Conservation (phyloP, 2,888 invertebrate species). For the Acholoe squamosa region DNA sequence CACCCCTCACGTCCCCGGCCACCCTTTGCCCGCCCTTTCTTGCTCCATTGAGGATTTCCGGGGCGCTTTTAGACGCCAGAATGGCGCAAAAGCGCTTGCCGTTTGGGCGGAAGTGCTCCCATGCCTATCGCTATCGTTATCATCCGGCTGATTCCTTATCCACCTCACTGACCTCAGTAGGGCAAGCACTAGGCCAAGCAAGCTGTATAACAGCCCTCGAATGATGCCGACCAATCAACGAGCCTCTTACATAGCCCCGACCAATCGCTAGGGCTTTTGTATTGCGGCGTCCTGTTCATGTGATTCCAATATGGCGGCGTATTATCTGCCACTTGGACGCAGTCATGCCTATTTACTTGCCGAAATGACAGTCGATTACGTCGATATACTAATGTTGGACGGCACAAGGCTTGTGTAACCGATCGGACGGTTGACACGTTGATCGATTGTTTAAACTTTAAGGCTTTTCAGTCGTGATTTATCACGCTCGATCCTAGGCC, state of each 20-base stretch:
- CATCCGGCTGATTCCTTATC: not conserved
- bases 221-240: not conserved
- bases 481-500: not conserved
- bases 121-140: not conserved
- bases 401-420: conserved; percentile 21
- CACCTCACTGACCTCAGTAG: not conserved
- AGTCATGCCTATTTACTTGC: not conserved
- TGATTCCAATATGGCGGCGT: conserved; percentile 4
- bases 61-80: not conserved
- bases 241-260: not conserved
- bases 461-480: not conserved
- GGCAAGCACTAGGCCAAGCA: not conserved
- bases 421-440: not conserved
- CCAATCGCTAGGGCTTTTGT: not conserved
- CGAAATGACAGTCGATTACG: conserved; percentile 8
- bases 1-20: not conserved
- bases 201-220: not conserved
- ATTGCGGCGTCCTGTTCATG: not conserved
- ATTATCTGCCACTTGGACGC: not conserved
- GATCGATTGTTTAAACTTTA: not conserved
- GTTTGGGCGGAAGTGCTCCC: not conserved
- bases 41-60: not conserved
- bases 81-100: not conserved
- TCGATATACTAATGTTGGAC: not conserved
- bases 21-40: not conserved